Percentiles rank a stretch among this genome's conserved stretches.
These are phyloP conservation scores for Lepidocyrtoides sp. DNA, from an alignment of 2,888 invertebrate species.

Conservation along the genomic window DNA sequence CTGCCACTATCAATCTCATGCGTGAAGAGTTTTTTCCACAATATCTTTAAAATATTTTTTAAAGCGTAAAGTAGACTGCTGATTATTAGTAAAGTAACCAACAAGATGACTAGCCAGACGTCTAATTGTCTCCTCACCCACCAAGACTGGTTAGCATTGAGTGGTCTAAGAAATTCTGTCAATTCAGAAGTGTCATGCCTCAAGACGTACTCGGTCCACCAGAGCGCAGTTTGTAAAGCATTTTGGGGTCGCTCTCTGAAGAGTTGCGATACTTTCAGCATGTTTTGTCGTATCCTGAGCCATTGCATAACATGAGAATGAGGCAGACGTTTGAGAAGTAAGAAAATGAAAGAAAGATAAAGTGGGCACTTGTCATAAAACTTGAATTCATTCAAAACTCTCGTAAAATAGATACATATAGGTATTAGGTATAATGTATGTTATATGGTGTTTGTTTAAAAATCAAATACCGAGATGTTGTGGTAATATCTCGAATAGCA, in stretches of 20 bases:
- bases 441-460: no score
- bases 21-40: background rate
- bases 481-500: conserved; percentile 74
- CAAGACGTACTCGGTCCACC: conserved; percentile 63
- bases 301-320: no score
- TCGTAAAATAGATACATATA: no score
- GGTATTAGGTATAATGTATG: no score
- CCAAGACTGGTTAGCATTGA: conserved; percentile 63
- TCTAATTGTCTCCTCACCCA: conserved; percentile 68
- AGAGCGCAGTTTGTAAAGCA: conserved; percentile 46
- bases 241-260: conserved; percentile 56
- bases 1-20: background rate
- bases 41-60: background rate
- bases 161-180: conserved; percentile 59
- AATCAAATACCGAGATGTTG: no score
- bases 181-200: conserved; percentile 15
- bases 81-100: background rate
- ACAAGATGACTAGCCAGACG: conserved; percentile 58
- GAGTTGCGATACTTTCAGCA: background rate
- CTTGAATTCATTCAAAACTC: no score
- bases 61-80: conserved; percentile 18
- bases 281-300: no score
- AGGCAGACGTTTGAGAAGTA: no score
- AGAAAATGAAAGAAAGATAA: no score
- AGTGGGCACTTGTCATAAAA: no score